phyloP scores from a whole-genome alignment of 64 coral and sea anemone genomes.

The Exaiptasia diaphana region DNA sequence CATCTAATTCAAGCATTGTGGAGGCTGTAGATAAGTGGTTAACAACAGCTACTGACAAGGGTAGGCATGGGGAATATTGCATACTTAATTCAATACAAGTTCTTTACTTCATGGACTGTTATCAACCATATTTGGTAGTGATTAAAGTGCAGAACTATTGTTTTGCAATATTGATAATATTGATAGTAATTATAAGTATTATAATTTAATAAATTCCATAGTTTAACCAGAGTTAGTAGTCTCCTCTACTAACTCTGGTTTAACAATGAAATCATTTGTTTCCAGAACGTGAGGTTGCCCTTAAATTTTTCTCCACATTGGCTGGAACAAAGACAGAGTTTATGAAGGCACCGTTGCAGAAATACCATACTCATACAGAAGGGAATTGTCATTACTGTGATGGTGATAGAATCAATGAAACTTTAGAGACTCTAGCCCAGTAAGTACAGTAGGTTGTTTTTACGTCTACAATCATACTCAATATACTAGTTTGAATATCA shows the following conservation, averaged over 20 bases:
- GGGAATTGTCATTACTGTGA: constrained; percentile 67
- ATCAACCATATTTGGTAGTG: too few species aligned
- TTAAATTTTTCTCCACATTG: constrained; percentile 84
- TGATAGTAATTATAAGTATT: too few species aligned
- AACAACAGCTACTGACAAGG: constrained; percentile 64
- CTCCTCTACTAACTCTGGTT: too few species aligned
- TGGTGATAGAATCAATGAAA: constrained; percentile 65
- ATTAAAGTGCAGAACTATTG: too few species aligned
- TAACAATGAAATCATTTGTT: too few species aligned
- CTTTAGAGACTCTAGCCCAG: constrained; percentile 61
- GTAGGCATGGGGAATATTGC: constrained; percentile 34
- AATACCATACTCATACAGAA: constrained; percentile 48
- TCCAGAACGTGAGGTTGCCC: constrained; percentile 75
- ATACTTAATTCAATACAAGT: background rate
- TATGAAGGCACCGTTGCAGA: constrained; percentile 35
- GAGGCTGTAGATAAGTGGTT: constrained; percentile 78
- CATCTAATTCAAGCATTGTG: constrained; percentile 33
- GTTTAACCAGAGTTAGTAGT: too few species aligned
- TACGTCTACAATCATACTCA: background rate
- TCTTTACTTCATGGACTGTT: background rate
- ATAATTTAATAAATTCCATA: too few species aligned
- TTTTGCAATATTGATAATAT: too few species aligned
- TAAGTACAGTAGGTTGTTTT: background rate
- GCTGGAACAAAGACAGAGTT: constrained; percentile 70
- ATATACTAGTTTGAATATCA: background rate